Evolutionary conservation across 2,888 invertebrate species (phyloP), one percentile per base, ranked within the genome.

Genomic region (Tenthredo amoena): DNA sequence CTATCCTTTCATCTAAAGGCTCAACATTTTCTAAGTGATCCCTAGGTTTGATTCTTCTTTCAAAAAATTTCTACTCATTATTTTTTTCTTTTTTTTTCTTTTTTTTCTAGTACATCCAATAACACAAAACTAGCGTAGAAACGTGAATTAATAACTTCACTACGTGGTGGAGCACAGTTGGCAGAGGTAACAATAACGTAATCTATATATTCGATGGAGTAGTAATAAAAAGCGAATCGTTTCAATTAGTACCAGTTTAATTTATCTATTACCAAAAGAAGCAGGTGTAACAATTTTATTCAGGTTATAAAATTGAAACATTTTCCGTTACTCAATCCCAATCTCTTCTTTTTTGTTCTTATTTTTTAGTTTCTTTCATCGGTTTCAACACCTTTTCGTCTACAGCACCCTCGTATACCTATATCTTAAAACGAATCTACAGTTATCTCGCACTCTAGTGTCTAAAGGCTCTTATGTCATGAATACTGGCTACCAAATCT

Each of bases 241-340:
- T 62, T 81, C 40, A 62, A 62, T 81, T 55, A 31, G 10, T 26
- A 37, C 12, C 81, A 18, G 81, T 50, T 26, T 40, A 62, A 62
- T 62, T 81, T 26, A 81, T 62, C 79, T 62, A 40, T 40, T 62
- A 40, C 50, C 21, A n/a, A 58, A 37, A 40, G 40, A n/a, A 15
- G 34, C 9, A 4, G 21, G 21, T 34, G 55, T 37, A 37, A 58
- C 5, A 18, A 12, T 81, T 15, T 37, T 0, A 62, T 34, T 34
- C 55, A 79, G 62, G 62, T 50, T 40, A 62, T 58, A 40, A 81
- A 62, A 62, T 37, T 81, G 40, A 81, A 62, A 81, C 37, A 34
- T 40, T 81, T n/a, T 21, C 62, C 62, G 81, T 81, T 81, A 62
- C 81, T 81, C 81, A n/a, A 62, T 62, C n/a, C 40, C 62, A 62